These are phyloP conservation scores for Calidris pugnax DNA, from an alignment of 2,113 vertebrate genomes.

Conservation along the genomic window DNA sequence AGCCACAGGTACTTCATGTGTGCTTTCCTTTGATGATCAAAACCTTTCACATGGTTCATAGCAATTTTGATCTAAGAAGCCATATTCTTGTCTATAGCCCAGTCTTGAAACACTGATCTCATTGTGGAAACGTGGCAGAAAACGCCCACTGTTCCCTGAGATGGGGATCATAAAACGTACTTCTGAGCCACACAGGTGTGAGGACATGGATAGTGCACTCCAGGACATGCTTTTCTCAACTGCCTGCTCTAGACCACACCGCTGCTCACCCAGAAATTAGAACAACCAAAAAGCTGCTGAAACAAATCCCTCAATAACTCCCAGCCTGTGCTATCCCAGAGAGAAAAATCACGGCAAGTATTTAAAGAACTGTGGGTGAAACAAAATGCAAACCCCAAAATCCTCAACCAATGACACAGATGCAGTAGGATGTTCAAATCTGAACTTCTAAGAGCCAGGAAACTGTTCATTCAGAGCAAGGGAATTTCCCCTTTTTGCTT, in stretches of 20 bases:
- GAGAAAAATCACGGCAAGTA: neutral
- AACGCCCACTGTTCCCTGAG: neutral
- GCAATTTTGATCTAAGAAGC: neutral
- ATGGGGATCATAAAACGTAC: rapidly evolving
- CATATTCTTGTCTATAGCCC: neutral
- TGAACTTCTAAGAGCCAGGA: neutral
- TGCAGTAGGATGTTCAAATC: neutral
- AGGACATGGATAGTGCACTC: neutral
- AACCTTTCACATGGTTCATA: neutral
- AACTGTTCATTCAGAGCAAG: neutral
- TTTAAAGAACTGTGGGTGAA: neutral
- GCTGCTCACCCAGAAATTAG: neutral
- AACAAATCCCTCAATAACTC: neutral
- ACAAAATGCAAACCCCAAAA: neutral
- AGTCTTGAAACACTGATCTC: neutral
- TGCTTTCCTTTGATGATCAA: neutral
- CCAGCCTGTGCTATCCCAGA: neutral
- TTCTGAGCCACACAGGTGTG: rapidly evolving
- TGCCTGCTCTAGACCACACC: neutral
- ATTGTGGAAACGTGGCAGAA: neutral
- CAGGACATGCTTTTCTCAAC: neutral
- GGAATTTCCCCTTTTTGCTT: neutral
- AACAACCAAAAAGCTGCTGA: neutral
- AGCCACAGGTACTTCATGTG: neutral
- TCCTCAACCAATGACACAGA: rapidly evolving